Base-by-base conservation (phyloP, 2,797 vertebrate genomes). In the Esox lucius region DNA sequence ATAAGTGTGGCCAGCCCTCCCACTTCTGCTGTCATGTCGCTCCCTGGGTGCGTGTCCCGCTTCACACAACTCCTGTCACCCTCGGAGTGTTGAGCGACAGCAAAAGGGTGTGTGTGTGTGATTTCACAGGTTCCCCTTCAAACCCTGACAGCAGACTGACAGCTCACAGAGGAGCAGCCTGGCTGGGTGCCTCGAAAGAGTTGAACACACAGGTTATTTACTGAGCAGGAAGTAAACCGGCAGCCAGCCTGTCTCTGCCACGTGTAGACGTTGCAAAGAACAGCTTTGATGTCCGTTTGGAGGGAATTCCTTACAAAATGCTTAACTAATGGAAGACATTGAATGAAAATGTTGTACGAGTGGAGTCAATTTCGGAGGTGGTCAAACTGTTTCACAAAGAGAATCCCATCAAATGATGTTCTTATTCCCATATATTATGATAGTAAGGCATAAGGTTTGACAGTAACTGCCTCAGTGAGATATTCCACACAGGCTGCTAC, bases 111-210 rank as follows among this genome's bases (percentile, higher is more conserved):
- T 87, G 35, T 39, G 35, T 3, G 86, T 85, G 87, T 53, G 69
- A 85, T 88, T 88, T 90, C 86, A 88, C 84, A 84, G 85, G 73
- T 77, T 86, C 80, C 73, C 75, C 88, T 87, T 91, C 82, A 86
- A 88, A 89, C 22, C 5, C 74, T 72, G 76, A 87, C 84, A 81
- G 80, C 61, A 91, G 90, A 93, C 76, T 89, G 93, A 91, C 91
- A 85, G 89, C 80, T 81, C 75, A 66, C 87, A 51, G 90, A 87
- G 82, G 68, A 67, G 74, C 39, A 68, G 26, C 46, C 22, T 67
- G 68, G 82, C 78, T 79, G 77, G 72, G 24, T 78, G 80, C 86
- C 86, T 85, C 84, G 83, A 83, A 75, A 70, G 81, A 92, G 81
- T 22, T 24, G n/a, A 24, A 22, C 81, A 83, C 85, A 85, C 78